Evolutionary conservation across 1,140 invertebrate species (phyloP).

Genomic region (Drosophila persimilis): DNA sequence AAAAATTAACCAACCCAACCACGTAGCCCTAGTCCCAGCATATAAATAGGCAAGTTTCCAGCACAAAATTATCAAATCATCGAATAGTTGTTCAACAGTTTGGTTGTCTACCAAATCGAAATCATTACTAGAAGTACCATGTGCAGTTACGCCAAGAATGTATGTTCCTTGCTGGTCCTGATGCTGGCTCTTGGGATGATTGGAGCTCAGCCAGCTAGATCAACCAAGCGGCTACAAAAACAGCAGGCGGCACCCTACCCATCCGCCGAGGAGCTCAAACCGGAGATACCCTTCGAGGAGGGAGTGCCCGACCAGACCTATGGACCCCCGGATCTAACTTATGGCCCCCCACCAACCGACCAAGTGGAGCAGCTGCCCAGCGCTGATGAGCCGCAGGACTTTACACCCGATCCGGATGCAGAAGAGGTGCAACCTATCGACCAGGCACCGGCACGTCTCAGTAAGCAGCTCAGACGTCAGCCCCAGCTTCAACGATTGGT

Average conservation of each 20-base stretch:
- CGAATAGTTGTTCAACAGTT: conserved; percentile 8
- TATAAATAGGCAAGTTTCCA: conserved; percentile 38
- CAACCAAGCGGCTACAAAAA: conserved; percentile 5
- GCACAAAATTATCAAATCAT: conserved; percentile 32
- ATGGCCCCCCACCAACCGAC: conserved; percentile 57
- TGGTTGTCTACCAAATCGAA: background rate
- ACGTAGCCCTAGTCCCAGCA: conserved; percentile 16
- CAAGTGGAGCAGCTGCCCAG: conserved; percentile 47
- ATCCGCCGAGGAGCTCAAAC: conserved; percentile 48
- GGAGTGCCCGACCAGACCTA: conserved; percentile 53
- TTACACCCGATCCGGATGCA: conserved; percentile 45
- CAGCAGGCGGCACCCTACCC: conserved; percentile 40
- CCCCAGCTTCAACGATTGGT: conserved; percentile 4
- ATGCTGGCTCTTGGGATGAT: conserved; percentile 20
- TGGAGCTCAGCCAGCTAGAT: conserved; percentile 20
- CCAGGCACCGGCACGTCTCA: conserved; percentile 16
- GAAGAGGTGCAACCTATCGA: conserved; percentile 42
- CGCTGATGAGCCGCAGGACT: conserved; percentile 39
- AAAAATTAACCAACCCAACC: conserved; percentile 22
- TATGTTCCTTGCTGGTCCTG: conserved; percentile 7
- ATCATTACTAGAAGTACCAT: conserved; percentile 8
- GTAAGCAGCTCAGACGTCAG: conserved; percentile 4
- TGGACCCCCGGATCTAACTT: conserved; percentile 50
- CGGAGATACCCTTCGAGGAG: conserved; percentile 47
- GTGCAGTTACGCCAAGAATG: conserved; percentile 14